A percentile compares a stretch with the other conserved stretches of the same genome.
Evolutionary conservation across 2,888 invertebrate genomes (phyloP).

Genomic region (Emesis furor): DNA sequence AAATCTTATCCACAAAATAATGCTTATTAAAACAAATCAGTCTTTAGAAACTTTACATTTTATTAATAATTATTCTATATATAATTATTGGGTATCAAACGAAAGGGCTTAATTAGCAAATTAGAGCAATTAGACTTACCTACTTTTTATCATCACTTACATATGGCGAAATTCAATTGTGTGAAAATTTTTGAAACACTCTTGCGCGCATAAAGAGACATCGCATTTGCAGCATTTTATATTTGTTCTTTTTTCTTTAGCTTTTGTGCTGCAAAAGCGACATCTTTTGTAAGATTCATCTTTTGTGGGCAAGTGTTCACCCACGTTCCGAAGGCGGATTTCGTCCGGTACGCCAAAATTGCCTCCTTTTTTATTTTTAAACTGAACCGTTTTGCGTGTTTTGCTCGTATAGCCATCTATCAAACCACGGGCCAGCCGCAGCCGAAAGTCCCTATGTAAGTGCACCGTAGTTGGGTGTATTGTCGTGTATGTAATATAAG

Average conservation of each 20-base stretch:
- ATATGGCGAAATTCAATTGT: no score
- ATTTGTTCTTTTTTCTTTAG: neutral
- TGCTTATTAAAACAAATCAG: no score
- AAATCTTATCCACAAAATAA: no score
- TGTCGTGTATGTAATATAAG: constrained; percentile 68
- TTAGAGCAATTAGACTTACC: no score
- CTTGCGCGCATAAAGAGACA: neutral
- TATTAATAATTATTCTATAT: no score
- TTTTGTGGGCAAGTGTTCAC: constrained; percentile 52
- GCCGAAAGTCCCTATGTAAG: constrained; percentile 62
- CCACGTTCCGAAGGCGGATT: constrained; percentile 52
- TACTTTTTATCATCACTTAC: no score
- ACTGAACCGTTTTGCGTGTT: constrained; percentile 30
- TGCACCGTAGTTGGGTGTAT: constrained; percentile 57
- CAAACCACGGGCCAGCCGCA: constrained; percentile 62
- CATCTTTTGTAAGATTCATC: constrained; percentile 52
- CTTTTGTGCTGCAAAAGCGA: constrained; percentile 41
- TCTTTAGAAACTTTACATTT: no score
- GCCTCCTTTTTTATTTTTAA: constrained; percentile 60
- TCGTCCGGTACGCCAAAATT: constrained; percentile 54
- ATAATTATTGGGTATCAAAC: no score
- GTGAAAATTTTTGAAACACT: neutral
- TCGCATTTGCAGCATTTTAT: neutral
- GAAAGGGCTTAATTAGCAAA: no score
- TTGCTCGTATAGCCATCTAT: constrained; percentile 55